These are phyloP conservation scores for Bombus cullumanus DNA, from an alignment of 1,140 invertebrate species.

Conservation along the genomic window DNA sequence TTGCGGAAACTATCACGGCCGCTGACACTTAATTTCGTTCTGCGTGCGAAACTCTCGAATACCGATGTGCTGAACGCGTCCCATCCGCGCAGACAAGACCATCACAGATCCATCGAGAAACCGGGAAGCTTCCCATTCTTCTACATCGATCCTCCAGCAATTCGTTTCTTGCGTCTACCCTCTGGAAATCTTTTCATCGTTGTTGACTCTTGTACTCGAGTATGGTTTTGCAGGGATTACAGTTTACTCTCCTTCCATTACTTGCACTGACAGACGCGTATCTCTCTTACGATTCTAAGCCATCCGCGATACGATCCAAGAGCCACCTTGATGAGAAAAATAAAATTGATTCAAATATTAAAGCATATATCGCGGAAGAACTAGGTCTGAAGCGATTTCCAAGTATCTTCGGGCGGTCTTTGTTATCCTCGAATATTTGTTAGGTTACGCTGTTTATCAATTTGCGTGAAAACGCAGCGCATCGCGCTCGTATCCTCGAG, in stretches of 20 bases:
- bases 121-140: neutral
- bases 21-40: conserved; percentile 33
- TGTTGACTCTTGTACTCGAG: conserved; percentile 25
- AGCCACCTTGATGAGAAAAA: no score
- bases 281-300: neutral
- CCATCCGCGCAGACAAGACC: no score
- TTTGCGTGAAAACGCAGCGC: conserved; percentile 25
- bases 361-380: no score
- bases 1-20: conserved; percentile 7
- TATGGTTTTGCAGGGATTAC: neutral
- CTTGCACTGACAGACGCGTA: neutral
- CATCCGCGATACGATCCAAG: neutral
- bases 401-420: no score
- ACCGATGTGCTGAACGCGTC: neutral
- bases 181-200: conserved; percentile 30
- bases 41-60: conserved; percentile 1
- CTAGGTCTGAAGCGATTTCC: neutral
- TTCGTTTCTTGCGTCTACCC: conserved; percentile 22
- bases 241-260: conserved; percentile 1
- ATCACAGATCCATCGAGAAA: neutral
- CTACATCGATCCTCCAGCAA: conserved; percentile 12
- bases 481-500: neutral
- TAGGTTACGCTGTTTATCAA: neutral
- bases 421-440: neutral
- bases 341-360: neutral